phyloP scores from a whole-genome alignment of 2,113 vertebrate genomes.

The Callipepla squamata region DNA sequence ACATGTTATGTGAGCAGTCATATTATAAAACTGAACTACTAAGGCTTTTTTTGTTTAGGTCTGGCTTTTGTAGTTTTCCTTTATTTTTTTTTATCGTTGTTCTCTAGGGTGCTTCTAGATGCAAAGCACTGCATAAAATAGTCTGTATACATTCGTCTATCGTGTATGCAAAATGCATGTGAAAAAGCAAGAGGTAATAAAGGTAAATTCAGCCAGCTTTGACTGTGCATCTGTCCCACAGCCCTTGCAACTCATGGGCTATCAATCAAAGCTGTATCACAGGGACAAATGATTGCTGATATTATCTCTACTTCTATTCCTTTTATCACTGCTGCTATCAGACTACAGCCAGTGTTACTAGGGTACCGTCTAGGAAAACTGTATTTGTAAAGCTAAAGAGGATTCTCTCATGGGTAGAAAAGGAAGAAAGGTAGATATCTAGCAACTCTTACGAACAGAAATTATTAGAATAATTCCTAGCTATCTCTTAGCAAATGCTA shows the following conservation, averaged over 20 bases:
- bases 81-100: not conserved
- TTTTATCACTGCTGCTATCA: constrained; percentile 1
- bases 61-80: not conserved
- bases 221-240: not conserved
- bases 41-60: not conserved
- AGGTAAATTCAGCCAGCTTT: not conserved
- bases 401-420: not conserved
- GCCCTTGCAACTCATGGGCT: not conserved
- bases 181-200: not conserved
- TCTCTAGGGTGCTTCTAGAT: not conserved
- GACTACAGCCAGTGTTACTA: not conserved
- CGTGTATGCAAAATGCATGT: not conserved
- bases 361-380: constrained; percentile 5
- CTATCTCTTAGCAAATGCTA: not conserved
- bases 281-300: not conserved
- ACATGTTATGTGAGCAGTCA: not conserved
- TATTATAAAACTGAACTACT: not conserved
- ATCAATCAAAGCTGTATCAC: constrained; percentile 4
- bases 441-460: not conserved
- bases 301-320: not conserved
- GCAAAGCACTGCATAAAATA: not conserved
- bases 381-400: constrained; percentile 3
- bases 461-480: not conserved
- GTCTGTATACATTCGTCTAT: not conserved
- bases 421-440: not conserved